Evolutionary conservation across 2,113 vertebrate species (phyloP).

Genomic region (Oxygymnocypris stewartii): DNA sequence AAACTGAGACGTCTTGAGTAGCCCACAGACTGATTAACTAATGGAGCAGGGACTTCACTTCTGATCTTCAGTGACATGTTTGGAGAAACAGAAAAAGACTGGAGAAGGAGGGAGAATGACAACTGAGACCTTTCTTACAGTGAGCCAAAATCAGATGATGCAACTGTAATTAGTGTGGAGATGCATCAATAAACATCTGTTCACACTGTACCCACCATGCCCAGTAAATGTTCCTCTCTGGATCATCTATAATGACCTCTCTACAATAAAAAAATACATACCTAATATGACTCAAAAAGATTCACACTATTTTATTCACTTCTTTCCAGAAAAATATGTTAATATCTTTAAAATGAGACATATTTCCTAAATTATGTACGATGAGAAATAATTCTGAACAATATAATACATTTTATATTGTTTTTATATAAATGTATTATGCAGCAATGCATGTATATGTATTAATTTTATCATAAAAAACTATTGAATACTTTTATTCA

Average conservation of each 20-base stretch:
- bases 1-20: slow-evolving; percentile 1
- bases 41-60: slow-evolving; percentile 16
- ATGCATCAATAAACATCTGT: neutral
- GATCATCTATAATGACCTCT: slow-evolving; percentile 12
- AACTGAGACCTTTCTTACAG: neutral
- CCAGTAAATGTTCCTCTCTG: slow-evolving; percentile 31
- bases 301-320: neutral
- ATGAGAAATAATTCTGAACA: too few relatives aligned
- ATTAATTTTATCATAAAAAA: too few relatives aligned
- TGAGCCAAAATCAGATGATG: neutral
- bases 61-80: slow-evolving; percentile 4
- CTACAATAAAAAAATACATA: neutral
- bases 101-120: neutral
- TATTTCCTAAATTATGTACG: neutral
- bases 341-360: neutral
- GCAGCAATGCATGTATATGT: too few relatives aligned
- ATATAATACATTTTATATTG: too few relatives aligned
- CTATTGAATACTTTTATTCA: too few relatives aligned
- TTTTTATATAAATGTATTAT: too few relatives aligned
- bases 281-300: neutral
- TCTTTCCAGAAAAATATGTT: neutral
- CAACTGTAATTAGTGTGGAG: neutral
- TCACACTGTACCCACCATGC: neutral
- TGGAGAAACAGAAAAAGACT: neutral
- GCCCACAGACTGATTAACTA: slow-evolving; percentile 20